Percentiles rank a stretch among this genome's conserved stretches.
Conservation (phyloP, 2,797 vertebrate species). For the Apodemus agrarius region DNA sequence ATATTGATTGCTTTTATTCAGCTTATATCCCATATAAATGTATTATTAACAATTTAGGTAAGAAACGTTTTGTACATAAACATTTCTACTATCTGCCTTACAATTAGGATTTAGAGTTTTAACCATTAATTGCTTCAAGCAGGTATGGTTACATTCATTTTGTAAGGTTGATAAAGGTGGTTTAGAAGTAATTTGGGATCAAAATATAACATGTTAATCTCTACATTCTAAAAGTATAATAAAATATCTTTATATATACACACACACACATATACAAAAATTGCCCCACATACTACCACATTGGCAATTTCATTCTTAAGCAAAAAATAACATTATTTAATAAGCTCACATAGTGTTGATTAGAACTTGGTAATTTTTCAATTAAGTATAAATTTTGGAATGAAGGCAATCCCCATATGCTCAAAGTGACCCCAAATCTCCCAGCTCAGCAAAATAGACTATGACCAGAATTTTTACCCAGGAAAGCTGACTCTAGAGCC, state of each 20-base stretch:
- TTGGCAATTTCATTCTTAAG: background rate
- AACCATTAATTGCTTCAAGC: background rate
- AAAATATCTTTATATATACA: background rate
- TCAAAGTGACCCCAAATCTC: background rate
- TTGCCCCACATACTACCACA: background rate
- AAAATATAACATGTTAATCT: background rate
- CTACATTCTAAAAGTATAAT: background rate
- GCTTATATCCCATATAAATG: background rate
- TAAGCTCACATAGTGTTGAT: background rate
- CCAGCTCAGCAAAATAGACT: background rate
- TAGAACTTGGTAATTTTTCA: background rate
- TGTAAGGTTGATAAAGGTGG: background rate
- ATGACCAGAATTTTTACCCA: background rate
- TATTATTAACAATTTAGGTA: constrained; percentile 4
- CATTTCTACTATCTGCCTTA: background rate
- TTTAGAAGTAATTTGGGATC: constrained; percentile 37
- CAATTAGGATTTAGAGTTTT: constrained; percentile 28
- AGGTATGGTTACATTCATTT: constrained; percentile 5
- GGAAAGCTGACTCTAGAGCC: background rate
- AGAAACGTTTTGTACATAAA: background rate
- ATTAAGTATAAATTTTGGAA: background rate
- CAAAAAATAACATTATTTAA: constrained; percentile 21
- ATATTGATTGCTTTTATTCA: background rate
- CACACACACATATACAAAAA: background rate
- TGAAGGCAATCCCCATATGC: background rate